These are phyloP conservation scores for Prosapia bicincta DNA, from an alignment of 2,888 invertebrate species.

Conservation along the genomic window DNA sequence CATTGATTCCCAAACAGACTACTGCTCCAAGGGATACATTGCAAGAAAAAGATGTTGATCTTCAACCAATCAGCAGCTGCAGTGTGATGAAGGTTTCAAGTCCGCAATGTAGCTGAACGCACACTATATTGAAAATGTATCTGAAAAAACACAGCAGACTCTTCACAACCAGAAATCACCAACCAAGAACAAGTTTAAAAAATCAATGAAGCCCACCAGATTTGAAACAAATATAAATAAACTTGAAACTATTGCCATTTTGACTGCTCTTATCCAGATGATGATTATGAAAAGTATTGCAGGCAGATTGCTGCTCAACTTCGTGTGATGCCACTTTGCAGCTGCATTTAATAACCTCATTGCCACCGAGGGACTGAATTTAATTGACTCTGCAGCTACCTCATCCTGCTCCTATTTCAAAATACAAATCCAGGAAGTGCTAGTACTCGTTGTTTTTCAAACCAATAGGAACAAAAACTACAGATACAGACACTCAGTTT, in stretches of 20 bases:
- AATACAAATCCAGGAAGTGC: background rate
- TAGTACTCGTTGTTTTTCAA: background rate
- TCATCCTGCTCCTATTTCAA: background rate
- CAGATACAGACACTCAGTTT: conserved; percentile 2
- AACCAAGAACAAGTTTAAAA: background rate
- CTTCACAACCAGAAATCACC: background rate
- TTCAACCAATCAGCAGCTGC: background rate
- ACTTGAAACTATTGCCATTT: background rate
- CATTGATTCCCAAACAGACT: background rate
- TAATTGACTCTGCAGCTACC: background rate
- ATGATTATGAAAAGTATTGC: too few relatives aligned
- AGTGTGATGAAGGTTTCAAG: background rate
- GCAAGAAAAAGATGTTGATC: background rate
- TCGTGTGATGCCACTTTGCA: conserved; percentile 4
- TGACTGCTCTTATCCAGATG: background rate
- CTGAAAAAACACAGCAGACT: too few relatives aligned
- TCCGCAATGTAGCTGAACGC: background rate
- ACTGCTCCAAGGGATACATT: too few relatives aligned
- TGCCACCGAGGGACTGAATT: background rate
- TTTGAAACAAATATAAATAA: conserved; percentile 5
- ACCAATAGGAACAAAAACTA: background rate
- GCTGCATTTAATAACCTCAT: conserved; percentile 8
- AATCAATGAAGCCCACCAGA: background rate
- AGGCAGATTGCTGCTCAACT: background rate
- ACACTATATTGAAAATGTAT: background rate